These are phyloP conservation scores for Pseudorasbora parva DNA, from an alignment of 2,113 vertebrate genomes.

Conservation along the genomic window DNA sequence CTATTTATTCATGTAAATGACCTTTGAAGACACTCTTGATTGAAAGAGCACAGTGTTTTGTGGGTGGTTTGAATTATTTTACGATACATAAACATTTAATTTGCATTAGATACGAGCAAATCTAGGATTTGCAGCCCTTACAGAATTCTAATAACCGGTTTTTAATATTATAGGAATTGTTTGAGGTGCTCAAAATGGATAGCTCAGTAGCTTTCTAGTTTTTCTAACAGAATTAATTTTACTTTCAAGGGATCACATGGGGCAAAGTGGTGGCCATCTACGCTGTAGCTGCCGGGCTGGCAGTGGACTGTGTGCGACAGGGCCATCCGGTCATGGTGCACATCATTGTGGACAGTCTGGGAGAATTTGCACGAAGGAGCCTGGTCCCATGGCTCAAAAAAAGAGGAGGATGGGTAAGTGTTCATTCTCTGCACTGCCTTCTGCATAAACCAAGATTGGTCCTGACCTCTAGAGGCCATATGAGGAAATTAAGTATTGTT, in stretches of 20 bases:
- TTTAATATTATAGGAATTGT: too few relatives aligned
- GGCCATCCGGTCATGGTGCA: constrained; percentile 85
- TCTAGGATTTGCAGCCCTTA: too few relatives aligned
- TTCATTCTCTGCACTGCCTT: background rate
- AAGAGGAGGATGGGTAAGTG: constrained; percentile 93
- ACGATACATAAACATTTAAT: too few relatives aligned
- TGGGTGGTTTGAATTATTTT: too few relatives aligned
- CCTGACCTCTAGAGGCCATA: constrained; percentile 16
- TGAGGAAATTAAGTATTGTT: background rate
- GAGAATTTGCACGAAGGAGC: constrained; percentile 90
- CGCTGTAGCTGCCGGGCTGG: constrained; percentile 88
- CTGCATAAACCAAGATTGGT: background rate
- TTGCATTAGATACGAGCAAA: too few relatives aligned
- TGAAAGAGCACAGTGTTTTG: background rate
- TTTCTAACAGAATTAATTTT: background rate
- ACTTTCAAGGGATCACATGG: constrained; percentile 88
- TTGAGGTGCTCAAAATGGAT: background rate
- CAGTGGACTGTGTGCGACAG: constrained; percentile 90
- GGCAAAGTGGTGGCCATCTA: constrained; percentile 94
- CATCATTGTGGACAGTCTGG: constrained; percentile 89
- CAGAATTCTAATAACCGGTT: too few relatives aligned
- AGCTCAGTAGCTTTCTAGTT: background rate
- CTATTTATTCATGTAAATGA: background rate
- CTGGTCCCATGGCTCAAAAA: constrained; percentile 87
- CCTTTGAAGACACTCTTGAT: background rate